A percentile compares a stretch with the other conserved stretches of the same genome.
Evolutionary conservation across 2,113 vertebrate species (phyloP).

Genomic region (Galbula dea): DNA sequence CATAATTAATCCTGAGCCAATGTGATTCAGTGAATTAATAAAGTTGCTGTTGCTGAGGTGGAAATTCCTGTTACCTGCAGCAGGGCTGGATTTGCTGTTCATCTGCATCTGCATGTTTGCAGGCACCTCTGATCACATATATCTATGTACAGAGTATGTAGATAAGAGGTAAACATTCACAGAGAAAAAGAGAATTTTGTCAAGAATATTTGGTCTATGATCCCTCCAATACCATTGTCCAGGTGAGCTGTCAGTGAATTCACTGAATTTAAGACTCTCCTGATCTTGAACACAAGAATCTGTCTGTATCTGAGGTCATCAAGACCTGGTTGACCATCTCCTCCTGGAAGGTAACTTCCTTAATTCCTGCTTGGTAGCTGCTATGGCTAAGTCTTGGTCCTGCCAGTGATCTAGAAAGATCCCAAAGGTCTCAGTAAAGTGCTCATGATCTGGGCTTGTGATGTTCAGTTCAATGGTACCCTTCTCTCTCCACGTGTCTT

Average conservation of each 20-base stretch:
- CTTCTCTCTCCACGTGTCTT: fast-evolving
- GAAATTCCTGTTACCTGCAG: slow-evolving; percentile 60
- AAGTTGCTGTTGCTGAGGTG: slow-evolving; percentile 48
- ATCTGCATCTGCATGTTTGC: neutral
- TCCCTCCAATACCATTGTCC: neutral
- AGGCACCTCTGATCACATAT: neutral
- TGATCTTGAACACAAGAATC: neutral
- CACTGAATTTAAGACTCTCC: neutral
- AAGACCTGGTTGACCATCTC: neutral
- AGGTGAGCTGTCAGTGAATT: neutral
- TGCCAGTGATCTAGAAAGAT: neutral
- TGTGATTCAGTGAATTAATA: slow-evolving; percentile 35
- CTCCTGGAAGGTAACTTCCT: neutral
- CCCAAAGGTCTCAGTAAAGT: neutral
- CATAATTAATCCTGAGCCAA: slow-evolving; percentile 45
- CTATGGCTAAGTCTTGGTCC: neutral
- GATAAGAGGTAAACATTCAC: neutral
- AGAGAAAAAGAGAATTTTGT: neutral
- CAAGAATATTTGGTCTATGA: neutral
- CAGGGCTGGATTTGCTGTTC: slow-evolving; percentile 34
- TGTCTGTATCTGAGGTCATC: neutral
- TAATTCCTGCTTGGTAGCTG: neutral
- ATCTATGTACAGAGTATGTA: neutral
- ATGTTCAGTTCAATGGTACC: neutral
- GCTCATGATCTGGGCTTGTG: neutral